Evolutionary conservation across 2,113 vertebrate genomes (phyloP).

Genomic region (Nothobranchius kuhntae): DNA sequence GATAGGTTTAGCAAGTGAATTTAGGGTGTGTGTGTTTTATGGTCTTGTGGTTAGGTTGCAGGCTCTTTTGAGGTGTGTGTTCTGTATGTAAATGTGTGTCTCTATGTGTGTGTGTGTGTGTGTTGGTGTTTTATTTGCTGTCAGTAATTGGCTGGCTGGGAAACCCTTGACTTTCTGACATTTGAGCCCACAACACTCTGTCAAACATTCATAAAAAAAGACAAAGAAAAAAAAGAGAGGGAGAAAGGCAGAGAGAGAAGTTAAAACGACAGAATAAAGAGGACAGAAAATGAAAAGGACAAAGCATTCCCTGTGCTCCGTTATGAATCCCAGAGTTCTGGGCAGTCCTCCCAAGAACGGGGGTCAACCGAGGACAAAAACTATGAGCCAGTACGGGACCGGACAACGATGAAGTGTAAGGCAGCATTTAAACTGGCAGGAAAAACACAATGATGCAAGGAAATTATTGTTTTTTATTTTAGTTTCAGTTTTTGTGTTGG

Average conservation of each 20-base stretch:
- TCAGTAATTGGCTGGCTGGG: conserved; percentile 54
- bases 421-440: not conserved
- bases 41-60: not conserved
- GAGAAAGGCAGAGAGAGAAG: conserved; percentile 20
- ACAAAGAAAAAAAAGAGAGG: conserved; percentile 23
- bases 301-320: conserved; percentile 60
- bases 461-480: too few relatives aligned
- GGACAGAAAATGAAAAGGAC: conserved; percentile 28
- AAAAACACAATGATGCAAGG: not conserved
- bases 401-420: conserved; percentile 13
- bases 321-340: conserved; percentile 42
- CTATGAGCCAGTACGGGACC: conserved; percentile 26
- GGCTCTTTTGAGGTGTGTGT: not conserved
- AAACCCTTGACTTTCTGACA: conserved; percentile 66
- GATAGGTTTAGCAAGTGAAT: conserved; percentile 9
- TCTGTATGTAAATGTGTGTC: conserved; percentile 3
- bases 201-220: conserved; percentile 25
- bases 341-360: conserved; percentile 31
- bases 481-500: too few relatives aligned
- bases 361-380: conserved; percentile 45
- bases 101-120: conserved; percentile 1
- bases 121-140: conserved; percentile 7
- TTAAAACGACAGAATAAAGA: conserved; percentile 20
- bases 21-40: not conserved
- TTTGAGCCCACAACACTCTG: conserved; percentile 45